Evolutionary conservation across 2,113 vertebrate genomes (phyloP).

Genomic region (Beaufortia kweichowensis): DNA sequence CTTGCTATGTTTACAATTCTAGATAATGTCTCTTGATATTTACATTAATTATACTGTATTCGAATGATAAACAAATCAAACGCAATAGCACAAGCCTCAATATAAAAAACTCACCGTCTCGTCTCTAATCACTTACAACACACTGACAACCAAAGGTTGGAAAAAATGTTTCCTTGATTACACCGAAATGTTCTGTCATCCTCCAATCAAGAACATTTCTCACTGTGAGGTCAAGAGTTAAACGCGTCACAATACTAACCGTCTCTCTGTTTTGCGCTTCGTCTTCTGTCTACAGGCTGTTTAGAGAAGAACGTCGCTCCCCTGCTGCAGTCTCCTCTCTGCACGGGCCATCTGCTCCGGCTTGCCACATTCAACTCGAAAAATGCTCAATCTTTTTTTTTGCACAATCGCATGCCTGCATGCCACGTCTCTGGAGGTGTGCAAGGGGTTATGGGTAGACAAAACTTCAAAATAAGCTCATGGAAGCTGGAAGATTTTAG

Average conservation of each 20-base stretch:
- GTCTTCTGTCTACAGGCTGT: slow-evolving; percentile 54
- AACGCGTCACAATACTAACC: slow-evolving; percentile 26
- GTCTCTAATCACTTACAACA: slow-evolving; percentile 27
- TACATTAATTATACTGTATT: slow-evolving; percentile 32
- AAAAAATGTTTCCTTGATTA: neutral
- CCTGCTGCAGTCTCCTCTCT: slow-evolving; percentile 45
- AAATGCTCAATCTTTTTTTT: slow-evolving; percentile 4
- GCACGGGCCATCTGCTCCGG: slow-evolving; percentile 55
- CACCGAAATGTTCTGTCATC: neutral
- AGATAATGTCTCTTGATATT: neutral
- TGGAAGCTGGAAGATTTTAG: neutral
- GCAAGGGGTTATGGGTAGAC: neutral
- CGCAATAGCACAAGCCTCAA: neutral
- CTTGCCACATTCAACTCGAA: slow-evolving; percentile 26
- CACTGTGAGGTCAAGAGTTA: slow-evolving; percentile 32
- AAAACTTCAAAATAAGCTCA: neutral
- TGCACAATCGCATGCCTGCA: neutral
- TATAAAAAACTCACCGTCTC: neutral
- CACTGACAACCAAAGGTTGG: slow-evolving; percentile 13
- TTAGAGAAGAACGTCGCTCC: slow-evolving; percentile 41
- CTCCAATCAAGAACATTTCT: slow-evolving; percentile 12
- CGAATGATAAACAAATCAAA: slow-evolving; percentile 32
- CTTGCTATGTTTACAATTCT: neutral
- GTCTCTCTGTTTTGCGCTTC: slow-evolving; percentile 43
- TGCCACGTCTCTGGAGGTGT: slow-evolving; percentile 14